These are phyloP conservation scores for Stegostoma tigrinum DNA, from an alignment of 2,113 vertebrate genomes.

Conservation along the genomic window DNA sequence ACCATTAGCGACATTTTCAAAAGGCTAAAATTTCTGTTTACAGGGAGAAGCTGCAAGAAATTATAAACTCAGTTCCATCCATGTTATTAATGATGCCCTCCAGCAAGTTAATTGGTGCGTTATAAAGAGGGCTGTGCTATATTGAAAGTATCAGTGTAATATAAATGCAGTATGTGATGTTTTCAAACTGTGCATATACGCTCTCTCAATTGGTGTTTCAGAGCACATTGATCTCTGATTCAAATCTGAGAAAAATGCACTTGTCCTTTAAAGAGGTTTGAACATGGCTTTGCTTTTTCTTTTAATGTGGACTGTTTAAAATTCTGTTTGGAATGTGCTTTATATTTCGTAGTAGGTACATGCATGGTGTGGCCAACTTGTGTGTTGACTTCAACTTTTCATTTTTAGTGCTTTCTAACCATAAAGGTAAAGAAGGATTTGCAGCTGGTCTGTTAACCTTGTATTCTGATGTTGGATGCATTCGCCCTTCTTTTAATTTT, in stretches of 20 bases:
- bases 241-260: background rate
- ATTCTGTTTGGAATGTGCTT: background rate
- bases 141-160: constrained; percentile 21
- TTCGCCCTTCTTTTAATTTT: background rate
- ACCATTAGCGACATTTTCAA: background rate
- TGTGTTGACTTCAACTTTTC: background rate
- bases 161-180: background rate
- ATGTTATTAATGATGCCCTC: background rate
- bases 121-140: constrained; percentile 26
- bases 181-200: background rate
- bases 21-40: background rate
- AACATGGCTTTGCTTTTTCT: background rate
- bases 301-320: background rate
- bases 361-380: background rate
- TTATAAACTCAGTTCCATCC: background rate
- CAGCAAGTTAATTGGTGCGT: constrained; percentile 6
- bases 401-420: background rate
- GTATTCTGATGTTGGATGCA: background rate
- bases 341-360: background rate
- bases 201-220: background rate
- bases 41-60: background rate
- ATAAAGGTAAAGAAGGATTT: background rate
- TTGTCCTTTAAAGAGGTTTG: background rate
- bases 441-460: background rate
- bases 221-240: background rate